Percentiles rank a stretch among this genome's conserved stretches.
These are phyloP conservation scores for Anas acuta DNA, from an alignment of 2,797 vertebrate species.

Conservation along the genomic window DNA sequence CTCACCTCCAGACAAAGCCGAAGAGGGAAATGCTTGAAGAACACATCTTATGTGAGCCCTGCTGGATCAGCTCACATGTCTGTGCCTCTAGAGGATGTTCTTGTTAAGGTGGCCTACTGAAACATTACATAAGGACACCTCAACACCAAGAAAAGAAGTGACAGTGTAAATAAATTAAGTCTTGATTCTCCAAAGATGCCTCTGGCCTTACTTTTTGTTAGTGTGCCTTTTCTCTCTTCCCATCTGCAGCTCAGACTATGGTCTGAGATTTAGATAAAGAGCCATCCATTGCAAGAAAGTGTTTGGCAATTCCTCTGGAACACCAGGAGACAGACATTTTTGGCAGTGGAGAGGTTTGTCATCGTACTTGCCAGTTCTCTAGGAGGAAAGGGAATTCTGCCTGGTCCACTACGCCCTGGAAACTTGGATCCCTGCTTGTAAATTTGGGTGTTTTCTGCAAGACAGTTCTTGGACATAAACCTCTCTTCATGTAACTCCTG, in stretches of 20 bases:
- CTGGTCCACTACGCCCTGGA: neutral
- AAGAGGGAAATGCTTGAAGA: slow-evolving; percentile 49
- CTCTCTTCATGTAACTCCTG: neutral
- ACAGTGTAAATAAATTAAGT: slow-evolving; percentile 40
- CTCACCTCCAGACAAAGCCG: neutral
- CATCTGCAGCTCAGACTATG: neutral
- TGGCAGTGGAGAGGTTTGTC: neutral
- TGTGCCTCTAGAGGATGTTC: neutral
- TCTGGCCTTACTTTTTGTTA: neutral
- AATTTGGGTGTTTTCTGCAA: neutral
- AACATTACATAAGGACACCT: neutral
- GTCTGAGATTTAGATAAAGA: neutral
- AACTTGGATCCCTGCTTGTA: neutral
- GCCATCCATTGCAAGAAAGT: neutral
- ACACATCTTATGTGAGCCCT: neutral
- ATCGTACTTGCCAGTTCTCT: neutral
- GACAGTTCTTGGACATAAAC: neutral
- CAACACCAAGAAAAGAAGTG: neutral
- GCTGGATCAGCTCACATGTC: fast-evolving
- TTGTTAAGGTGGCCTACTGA: neutral
- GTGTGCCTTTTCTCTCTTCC: neutral
- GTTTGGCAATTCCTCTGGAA: neutral
- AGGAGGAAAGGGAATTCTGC: neutral
- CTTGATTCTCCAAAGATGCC: neutral
- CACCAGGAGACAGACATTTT: neutral